A percentile compares a stretch with the other conserved stretches of the same genome.
Evolutionary conservation across 2,888 invertebrate genomes (phyloP).

Genomic region (Tachina fera): DNA sequence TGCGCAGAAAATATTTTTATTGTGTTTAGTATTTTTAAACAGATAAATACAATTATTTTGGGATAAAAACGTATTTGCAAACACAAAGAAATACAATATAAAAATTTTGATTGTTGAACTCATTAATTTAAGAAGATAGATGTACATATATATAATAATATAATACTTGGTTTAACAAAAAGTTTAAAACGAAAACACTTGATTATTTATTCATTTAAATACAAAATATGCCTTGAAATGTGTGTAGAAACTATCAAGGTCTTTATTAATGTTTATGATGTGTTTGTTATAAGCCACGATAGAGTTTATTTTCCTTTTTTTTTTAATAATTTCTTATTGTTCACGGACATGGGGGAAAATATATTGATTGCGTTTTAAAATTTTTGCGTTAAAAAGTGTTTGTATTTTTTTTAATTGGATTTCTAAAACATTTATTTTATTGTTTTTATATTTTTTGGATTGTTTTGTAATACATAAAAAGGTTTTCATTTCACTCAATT

Average conservation of each 20-base stretch:
- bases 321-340: slow-evolving; percentile 22
- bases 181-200: slow-evolving; percentile 52
- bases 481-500: slow-evolving; percentile 9
- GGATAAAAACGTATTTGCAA: slow-evolving; percentile 7
- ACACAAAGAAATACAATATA: background rate
- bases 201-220: slow-evolving; percentile 37
- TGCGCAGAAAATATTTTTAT: slow-evolving; percentile 7
- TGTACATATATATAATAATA: background rate
- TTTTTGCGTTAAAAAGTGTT: slow-evolving; percentile 35
- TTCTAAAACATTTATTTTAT: slow-evolving; percentile 9
- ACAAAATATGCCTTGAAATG: slow-evolving; percentile 42
- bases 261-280: slow-evolving; percentile 8
- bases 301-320: slow-evolving; percentile 28
- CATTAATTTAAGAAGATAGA: slow-evolving; percentile 17
- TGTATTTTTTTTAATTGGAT: background rate
- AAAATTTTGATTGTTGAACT: slow-evolving; percentile 62
- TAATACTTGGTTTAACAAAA: slow-evolving; percentile 34
- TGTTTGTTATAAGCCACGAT: slow-evolving; percentile 52
- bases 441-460: background rate
- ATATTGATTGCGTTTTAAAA: background rate
- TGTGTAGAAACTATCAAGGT: slow-evolving; percentile 40
- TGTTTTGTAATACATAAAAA: slow-evolving; percentile 2
- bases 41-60: slow-evolving; percentile 46
- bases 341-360: slow-evolving; percentile 35
- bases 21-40: slow-evolving; percentile 4